A percentile compares a stretch with the other conserved stretches of the same genome.
phyloP scores from a whole-genome alignment of 2,797 vertebrate species.

The Mus spretus region DNA sequence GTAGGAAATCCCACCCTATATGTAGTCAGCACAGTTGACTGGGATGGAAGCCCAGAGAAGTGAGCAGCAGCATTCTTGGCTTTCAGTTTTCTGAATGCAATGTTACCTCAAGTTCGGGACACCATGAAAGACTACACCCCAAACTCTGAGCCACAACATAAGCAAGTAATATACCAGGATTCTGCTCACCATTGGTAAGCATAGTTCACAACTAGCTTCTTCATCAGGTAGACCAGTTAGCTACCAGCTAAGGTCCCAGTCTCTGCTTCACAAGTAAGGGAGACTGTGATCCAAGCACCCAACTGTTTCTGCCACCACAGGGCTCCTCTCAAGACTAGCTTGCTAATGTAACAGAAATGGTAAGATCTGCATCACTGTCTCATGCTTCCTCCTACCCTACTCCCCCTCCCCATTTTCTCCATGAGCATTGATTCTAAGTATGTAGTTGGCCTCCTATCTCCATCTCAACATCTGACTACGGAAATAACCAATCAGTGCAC shows the following conservation, averaged over 20 bases:
- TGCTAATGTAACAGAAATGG: not conserved
- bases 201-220: not conserved
- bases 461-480: not conserved
- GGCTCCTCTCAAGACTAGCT: not conserved
- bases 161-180: not conserved
- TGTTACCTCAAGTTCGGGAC: not conserved
- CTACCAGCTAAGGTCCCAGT: not conserved
- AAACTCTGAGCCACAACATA: not conserved
- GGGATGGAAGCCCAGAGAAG: not conserved
- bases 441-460: not conserved
- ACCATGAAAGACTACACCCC: not conserved
- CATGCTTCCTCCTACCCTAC: not conserved
- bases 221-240: not conserved
- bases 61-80: not conserved
- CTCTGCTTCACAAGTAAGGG: not conserved
- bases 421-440: not conserved
- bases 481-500: not conserved
- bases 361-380: not conserved
- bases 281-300: not conserved
- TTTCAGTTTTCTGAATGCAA: not conserved
- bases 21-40: not conserved
- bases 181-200: not conserved
- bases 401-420: not conserved
- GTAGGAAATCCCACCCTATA: not conserved
- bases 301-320: not conserved